Percentiles rank a stretch among this genome's conserved stretches.
Conservation (phyloP, 2,888 invertebrate genomes). For the Epistrophe eligans region DNA sequence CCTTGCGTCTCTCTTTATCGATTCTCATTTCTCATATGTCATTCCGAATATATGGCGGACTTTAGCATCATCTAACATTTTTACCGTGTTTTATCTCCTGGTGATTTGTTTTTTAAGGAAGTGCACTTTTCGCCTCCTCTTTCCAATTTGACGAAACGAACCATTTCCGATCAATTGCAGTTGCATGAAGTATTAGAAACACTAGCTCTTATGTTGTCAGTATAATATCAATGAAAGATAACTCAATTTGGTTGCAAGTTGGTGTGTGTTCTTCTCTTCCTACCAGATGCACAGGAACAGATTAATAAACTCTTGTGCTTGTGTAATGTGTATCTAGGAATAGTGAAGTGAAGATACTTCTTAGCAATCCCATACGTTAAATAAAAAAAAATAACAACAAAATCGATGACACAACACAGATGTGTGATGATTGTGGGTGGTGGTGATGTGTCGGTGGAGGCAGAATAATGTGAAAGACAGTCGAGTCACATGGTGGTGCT, state of each 20-base stretch:
- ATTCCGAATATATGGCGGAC: conserved; percentile 39
- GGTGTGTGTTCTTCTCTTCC: conserved; percentile 26
- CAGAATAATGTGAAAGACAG: conserved; percentile 21
- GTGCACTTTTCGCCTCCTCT: conserved; percentile 33
- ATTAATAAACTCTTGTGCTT: conserved; percentile 42
- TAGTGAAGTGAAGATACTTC: conserved; percentile 41
- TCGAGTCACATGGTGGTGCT: conserved; percentile 43
- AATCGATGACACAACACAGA: conserved; percentile 73
- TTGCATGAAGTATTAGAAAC: conserved; percentile 69
- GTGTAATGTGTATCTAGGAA: neutral
- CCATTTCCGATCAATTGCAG: conserved; percentile 69
- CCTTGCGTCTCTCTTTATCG: neutral
- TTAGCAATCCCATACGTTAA: neutral
- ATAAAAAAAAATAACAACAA: conserved; percentile 41
- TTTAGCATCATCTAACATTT: conserved; percentile 10
- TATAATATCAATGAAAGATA: conserved; percentile 68
- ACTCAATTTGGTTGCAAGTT: conserved; percentile 59
- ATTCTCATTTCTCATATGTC: conserved; percentile 8
- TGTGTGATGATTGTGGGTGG: conserved; percentile 65
- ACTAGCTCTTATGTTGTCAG: conserved; percentile 34
- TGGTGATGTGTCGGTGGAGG: conserved; percentile 19
- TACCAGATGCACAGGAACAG: conserved; percentile 49
- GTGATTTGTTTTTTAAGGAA: conserved; percentile 37
- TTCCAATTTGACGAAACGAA: conserved; percentile 4
- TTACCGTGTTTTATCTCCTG: conserved; percentile 3